Evolutionary conservation across 2,888 invertebrate genomes (phyloP).

Genomic region (Eupsilia transversa): DNA sequence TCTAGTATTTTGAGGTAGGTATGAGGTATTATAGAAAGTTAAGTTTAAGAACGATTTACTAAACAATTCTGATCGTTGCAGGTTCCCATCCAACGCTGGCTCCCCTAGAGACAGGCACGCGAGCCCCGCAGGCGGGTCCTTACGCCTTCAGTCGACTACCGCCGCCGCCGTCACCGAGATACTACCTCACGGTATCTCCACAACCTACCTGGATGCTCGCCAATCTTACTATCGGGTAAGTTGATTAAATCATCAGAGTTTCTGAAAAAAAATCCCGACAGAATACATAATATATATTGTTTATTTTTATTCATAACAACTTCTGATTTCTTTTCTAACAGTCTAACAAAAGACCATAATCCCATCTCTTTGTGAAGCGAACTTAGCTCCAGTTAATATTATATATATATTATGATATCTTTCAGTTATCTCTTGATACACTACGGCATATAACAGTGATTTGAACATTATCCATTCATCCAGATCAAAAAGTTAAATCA

Average conservation of each 20-base stretch:
- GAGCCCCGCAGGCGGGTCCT: slow-evolving; percentile 96
- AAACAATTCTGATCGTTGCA: slow-evolving; percentile 17
- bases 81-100: slow-evolving; percentile 61
- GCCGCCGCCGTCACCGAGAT: slow-evolving; percentile 94
- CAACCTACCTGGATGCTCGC: slow-evolving; percentile 95
- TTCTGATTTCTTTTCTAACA: not conserved
- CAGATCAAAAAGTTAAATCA: not conserved
- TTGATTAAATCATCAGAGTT: not conserved
- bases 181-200: slow-evolving; percentile 94
- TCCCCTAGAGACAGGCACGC: slow-evolving; percentile 90
- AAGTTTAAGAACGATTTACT: not conserved
- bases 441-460: too few relatives aligned
- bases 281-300: not conserved
- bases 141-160: slow-evolving; percentile 97
- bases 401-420: not conserved
- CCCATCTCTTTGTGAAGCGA: not conserved
- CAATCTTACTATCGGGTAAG: slow-evolving; percentile 94
- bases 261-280: not conserved
- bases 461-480: not conserved
- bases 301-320: not conserved
- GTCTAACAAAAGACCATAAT: not conserved
- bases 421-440: not conserved
- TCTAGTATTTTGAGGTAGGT: not conserved
- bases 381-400: not conserved
- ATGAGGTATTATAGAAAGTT: not conserved